Conservation (phyloP, 2,797 vertebrate species). For the Alca torda region DNA sequence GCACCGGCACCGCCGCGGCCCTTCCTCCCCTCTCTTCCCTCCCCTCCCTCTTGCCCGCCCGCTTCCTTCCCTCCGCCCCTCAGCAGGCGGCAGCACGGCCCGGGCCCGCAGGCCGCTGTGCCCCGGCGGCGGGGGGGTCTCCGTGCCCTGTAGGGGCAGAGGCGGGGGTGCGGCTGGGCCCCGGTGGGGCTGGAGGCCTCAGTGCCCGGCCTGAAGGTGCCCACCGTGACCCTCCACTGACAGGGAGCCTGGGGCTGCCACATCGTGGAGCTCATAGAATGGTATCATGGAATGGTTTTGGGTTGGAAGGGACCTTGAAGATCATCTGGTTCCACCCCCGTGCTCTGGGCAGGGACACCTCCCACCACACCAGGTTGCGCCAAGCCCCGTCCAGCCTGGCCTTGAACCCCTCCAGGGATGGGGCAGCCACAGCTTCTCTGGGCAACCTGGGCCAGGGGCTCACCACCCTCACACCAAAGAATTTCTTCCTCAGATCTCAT, state of each 20-base stretch:
- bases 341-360: not conserved
- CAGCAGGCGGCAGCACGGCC: not conserved
- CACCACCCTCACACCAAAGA: not conserved
- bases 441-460: not conserved
- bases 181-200: too few relatives aligned
- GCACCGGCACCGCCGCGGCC: not conserved
- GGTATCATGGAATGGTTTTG: not conserved
- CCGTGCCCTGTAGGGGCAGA: not conserved
- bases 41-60: too few relatives aligned
- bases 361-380: not conserved
- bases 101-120: not conserved
- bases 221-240: too few relatives aligned
- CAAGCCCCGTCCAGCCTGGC: not conserved
- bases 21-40: not conserved
- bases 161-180: too few relatives aligned
- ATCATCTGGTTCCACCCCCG: accelerated
- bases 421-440: not conserved
- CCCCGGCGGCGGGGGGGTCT: not conserved
- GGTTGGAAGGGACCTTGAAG: not conserved
- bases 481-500: not conserved
- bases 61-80: not conserved
- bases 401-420: not conserved
- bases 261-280: not conserved
- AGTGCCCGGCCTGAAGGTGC: not conserved
- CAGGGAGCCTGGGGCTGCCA: not conserved